Evolutionary conservation across 2,113 vertebrate species (phyloP).

Genomic region (Halichoeres trimaculatus): DNA sequence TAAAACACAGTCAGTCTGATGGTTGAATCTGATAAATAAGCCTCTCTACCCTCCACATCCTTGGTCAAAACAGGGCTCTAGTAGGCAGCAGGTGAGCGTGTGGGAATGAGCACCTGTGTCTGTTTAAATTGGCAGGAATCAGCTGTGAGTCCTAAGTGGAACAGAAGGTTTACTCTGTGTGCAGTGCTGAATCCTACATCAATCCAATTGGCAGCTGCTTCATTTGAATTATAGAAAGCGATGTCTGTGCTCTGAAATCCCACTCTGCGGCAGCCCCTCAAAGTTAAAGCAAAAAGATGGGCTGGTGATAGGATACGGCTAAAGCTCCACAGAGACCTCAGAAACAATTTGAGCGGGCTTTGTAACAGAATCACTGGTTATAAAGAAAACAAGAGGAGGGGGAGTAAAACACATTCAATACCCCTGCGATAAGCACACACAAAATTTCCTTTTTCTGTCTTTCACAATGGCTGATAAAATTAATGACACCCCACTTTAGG

Average conservation of each 20-base stretch:
- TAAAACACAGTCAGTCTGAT: slow-evolving; percentile 1
- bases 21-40: slow-evolving; percentile 28
- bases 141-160: slow-evolving; percentile 41
- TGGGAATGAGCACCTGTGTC: slow-evolving; percentile 54
- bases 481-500: slow-evolving; percentile 11
- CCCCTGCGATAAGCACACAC: background rate
- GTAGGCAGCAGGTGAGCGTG: slow-evolving; percentile 37
- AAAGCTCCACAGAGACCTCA: background rate
- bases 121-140: slow-evolving; percentile 61
- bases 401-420: background rate
- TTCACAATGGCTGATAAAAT: background rate
- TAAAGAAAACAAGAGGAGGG: slow-evolving; percentile 6
- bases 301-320: slow-evolving; percentile 15
- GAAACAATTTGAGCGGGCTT: slow-evolving; percentile 1
- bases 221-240: slow-evolving; percentile 58
- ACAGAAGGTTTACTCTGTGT: slow-evolving; percentile 54
- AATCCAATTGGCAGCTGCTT: slow-evolving; percentile 64
- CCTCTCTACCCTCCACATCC: slow-evolving; percentile 30
- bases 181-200: slow-evolving; percentile 51
- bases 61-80: slow-evolving; percentile 35
- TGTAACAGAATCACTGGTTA: slow-evolving; percentile 10
- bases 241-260: slow-evolving; percentile 29
- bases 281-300: slow-evolving; percentile 40
- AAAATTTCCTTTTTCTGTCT: background rate
- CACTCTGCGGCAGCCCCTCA: slow-evolving; percentile 22